phyloP scores from a whole-genome alignment of 2,888 invertebrate species.

The Sinhomidia bicolor region DNA sequence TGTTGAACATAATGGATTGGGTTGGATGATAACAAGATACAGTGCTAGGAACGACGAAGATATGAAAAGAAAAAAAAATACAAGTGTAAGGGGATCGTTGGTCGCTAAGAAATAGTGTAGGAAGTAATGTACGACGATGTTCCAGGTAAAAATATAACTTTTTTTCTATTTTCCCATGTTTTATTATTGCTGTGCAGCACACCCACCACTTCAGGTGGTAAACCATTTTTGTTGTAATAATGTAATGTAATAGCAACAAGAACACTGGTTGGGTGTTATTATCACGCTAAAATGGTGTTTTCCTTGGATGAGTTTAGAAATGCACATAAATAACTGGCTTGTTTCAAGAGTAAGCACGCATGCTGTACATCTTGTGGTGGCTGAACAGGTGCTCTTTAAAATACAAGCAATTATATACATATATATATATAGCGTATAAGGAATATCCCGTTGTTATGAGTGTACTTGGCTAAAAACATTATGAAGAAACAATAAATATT shows the following conservation, averaged over 20 bases:
- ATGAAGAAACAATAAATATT: no score
- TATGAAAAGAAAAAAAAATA: background rate
- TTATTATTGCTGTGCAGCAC: background rate
- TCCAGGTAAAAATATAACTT: background rate
- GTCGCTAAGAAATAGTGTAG: background rate
- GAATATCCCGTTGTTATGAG: background rate
- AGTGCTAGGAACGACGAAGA: constrained; percentile 7
- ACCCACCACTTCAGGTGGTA: constrained; percentile 45
- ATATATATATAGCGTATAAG: background rate
- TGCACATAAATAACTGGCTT: constrained; percentile 39
- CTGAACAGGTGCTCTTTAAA: background rate
- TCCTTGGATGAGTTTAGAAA: background rate
- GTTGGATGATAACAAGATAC: background rate
- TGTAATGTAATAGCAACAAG: background rate
- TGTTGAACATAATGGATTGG: constrained; percentile 51
- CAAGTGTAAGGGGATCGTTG: background rate
- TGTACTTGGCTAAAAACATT: background rate
- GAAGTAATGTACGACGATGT: background rate
- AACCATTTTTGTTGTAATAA: background rate
- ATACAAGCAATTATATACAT: background rate
- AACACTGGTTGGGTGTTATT: constrained; percentile 14
- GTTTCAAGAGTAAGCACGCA: constrained; percentile 9
- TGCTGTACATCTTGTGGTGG: background rate
- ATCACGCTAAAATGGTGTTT: constrained; percentile 36
- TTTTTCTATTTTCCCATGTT: background rate